These are phyloP conservation scores for Tamandua tetradactyla DNA, from an alignment of 2,797 vertebrate genomes.

Conservation along the genomic window DNA sequence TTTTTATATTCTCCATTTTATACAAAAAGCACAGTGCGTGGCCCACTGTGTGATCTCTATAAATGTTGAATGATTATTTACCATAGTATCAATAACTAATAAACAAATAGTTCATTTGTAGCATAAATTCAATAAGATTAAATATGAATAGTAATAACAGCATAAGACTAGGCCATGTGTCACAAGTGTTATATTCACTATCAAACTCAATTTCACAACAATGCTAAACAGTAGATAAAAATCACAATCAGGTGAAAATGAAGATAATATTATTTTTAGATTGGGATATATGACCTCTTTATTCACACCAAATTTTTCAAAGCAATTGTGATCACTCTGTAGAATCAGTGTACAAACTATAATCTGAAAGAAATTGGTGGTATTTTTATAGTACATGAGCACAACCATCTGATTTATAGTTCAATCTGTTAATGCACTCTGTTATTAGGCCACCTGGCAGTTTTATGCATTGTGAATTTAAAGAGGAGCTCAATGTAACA, in stretches of 20 bases:
- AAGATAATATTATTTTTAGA: constrained; percentile 46
- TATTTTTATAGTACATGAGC: constrained; percentile 88
- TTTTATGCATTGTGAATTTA: constrained; percentile 92
- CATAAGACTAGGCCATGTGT: neutral
- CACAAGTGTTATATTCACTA: neutral
- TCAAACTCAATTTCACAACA: constrained; percentile 45
- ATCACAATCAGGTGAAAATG: constrained; percentile 48
- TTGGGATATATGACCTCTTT: constrained; percentile 69
- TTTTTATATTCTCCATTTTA: constrained; percentile 22
- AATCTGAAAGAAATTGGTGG: constrained; percentile 85
- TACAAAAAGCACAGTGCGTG: neutral
- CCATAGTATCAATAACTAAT: constrained; percentile 22
- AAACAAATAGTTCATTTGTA: constrained; percentile 27
- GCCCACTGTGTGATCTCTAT: neutral
- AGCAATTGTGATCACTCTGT: constrained; percentile 79
- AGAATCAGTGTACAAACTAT: constrained; percentile 84
- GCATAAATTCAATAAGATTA: neutral
- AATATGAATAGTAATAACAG: neutral
- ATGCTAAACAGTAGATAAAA: constrained; percentile 50
- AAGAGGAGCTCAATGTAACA: constrained; percentile 89
- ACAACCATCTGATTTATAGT: constrained; percentile 89
- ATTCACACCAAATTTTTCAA: constrained; percentile 77
- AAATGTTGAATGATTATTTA: constrained; percentile 25
- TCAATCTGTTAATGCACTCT: constrained; percentile 91
- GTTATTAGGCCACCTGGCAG: constrained; percentile 90